phyloP scores from a whole-genome alignment of 2,888 invertebrate genomes.

The Microchrysa polita region DNA sequence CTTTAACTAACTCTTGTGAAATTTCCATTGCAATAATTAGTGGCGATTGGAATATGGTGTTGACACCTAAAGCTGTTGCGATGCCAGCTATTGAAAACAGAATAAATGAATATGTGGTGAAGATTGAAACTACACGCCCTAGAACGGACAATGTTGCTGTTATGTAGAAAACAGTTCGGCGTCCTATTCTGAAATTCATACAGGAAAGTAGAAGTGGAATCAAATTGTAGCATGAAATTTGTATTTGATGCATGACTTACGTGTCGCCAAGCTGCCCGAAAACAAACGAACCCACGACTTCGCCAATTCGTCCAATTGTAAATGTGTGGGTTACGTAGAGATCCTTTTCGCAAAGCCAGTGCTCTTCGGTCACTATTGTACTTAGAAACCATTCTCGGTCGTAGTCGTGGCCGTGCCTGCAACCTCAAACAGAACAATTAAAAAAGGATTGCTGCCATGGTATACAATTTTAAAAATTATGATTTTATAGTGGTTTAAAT shows the following conservation, averaged over 20 bases:
- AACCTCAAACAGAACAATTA: constrained; percentile 59
- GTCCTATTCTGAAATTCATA: constrained; percentile 63
- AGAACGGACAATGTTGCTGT: constrained; percentile 63
- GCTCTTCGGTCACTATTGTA: constrained; percentile 66
- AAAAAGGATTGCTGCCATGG: too few species aligned
- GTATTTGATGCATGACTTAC: too few species aligned
- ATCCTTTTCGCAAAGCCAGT: constrained; percentile 69
- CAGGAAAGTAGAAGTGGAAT: too few species aligned
- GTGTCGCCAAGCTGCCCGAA: constrained; percentile 69
- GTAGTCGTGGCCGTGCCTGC: constrained; percentile 68
- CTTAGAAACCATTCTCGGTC: constrained; percentile 67
- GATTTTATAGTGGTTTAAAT: too few species aligned
- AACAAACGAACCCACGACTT: constrained; percentile 68
- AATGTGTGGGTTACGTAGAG: constrained; percentile 68
- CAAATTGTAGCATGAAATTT: too few species aligned
- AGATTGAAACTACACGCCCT: constrained; percentile 63
- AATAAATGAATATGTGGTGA: constrained; percentile 62
- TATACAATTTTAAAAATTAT: too few species aligned
- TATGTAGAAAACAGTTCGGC: constrained; percentile 66
- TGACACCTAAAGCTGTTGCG: constrained; percentile 64
- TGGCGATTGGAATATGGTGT: constrained; percentile 66
- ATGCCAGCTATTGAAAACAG: constrained; percentile 64
- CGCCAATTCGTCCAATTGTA: constrained; percentile 66
- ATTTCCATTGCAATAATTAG: constrained; percentile 68
- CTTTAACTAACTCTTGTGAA: constrained; percentile 65